These are phyloP conservation scores for Sminthurides aquaticus DNA, from an alignment of 2,888 invertebrate species.

Conservation along the genomic window DNA sequence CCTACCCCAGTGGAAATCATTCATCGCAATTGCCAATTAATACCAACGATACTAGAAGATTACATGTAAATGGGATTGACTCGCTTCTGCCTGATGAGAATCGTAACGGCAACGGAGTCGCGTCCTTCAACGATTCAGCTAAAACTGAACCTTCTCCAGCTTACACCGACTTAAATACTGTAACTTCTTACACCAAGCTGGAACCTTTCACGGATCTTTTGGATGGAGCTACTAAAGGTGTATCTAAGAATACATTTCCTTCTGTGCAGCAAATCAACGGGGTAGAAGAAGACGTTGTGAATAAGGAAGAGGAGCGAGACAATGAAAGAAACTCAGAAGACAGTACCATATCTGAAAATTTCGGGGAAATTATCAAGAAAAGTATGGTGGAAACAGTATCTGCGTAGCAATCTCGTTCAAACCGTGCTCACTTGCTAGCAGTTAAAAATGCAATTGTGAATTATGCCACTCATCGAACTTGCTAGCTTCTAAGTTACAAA, in stretches of 20 bases:
- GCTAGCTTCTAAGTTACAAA: no score
- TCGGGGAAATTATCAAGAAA: constrained; percentile 86
- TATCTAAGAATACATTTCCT: constrained; percentile 33
- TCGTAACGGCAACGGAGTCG: constrained; percentile 46
- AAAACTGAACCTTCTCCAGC: constrained; percentile 45
- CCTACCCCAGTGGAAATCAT: not conserved
- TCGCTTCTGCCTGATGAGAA: constrained; percentile 40
- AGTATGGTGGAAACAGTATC: constrained; percentile 85
- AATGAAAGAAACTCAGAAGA: constrained; percentile 15
- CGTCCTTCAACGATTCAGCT: constrained; percentile 45
- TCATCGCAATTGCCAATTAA: not conserved
- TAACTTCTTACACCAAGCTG: constrained; percentile 59
- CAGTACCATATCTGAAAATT: constrained; percentile 56
- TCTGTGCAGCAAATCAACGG: constrained; percentile 34
- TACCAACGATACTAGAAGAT: not conserved
- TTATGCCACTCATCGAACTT: no score
- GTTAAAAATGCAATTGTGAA: no score
- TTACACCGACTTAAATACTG: constrained; percentile 62
- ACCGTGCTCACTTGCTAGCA: no score
- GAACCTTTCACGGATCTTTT: constrained; percentile 62
- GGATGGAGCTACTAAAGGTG: constrained; percentile 46
- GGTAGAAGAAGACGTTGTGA: constrained; percentile 25
- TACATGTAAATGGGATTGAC: not conserved
- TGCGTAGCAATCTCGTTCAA: constrained; percentile 51
- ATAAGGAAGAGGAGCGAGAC: constrained; percentile 15